Percentiles rank a stretch among this genome's conserved stretches.
These are phyloP conservation scores for Dicycla oo DNA, from an alignment of 2,888 invertebrate genomes.

Conservation along the genomic window DNA sequence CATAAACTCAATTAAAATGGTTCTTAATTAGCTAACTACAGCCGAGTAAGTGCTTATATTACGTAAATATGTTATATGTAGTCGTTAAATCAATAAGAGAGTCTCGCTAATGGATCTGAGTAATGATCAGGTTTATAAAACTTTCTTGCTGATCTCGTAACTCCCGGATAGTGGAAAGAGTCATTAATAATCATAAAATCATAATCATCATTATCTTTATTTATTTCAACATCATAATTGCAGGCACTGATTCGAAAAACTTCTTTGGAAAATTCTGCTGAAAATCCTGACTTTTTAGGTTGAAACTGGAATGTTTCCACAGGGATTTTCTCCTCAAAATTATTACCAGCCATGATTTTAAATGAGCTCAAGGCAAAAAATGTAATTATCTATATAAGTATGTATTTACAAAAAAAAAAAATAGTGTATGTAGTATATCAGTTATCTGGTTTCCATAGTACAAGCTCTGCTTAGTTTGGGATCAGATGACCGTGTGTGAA, in stretches of 20 bases:
- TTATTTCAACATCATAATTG: no score
- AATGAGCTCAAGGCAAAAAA: not conserved
- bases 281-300: not conserved
- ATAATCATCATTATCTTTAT: no score
- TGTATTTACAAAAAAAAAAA: no score
- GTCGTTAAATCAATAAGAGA: conserved; percentile 19
- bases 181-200: no score
- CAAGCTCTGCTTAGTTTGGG: no score
- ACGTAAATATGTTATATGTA: conserved; percentile 37
- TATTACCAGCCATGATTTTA: not conserved
- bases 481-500: no score
- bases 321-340: not conserved
- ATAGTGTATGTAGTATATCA: no score
- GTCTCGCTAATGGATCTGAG: conserved; percentile 9
- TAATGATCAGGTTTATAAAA: conserved; percentile 18
- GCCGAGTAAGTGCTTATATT: conserved; percentile 17
- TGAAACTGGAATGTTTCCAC: not conserved
- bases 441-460: no score
- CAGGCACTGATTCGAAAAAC: no score
- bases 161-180: not conserved
- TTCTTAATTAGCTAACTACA: conserved; percentile 16
- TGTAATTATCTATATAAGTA: no score
- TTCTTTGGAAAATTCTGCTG: not conserved
- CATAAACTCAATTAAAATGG: conserved; percentile 37
- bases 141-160: conserved; percentile 21